Evolutionary conservation across 1,140 invertebrate genomes (phyloP), one percentile per base, ranked within the genome.

Genomic region (Mercenaria mercenaria): DNA sequence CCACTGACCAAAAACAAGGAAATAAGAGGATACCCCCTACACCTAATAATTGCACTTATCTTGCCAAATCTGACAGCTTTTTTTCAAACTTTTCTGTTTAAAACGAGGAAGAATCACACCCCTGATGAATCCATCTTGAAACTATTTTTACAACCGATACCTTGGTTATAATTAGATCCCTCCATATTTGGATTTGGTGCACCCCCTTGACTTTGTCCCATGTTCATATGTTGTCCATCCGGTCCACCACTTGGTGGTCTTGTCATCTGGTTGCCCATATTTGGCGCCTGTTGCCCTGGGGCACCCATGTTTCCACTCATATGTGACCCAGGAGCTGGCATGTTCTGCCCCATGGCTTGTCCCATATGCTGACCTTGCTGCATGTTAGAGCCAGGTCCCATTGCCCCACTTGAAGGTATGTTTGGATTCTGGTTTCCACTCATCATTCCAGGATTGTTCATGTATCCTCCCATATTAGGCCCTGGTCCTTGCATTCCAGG

Each of bases 101-200:
- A n/a, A n/a, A n/a, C n/a, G n/a, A n/a, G n/a, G n/a, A n/a, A n/a
- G n/a, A n/a, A n/a, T n/a, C n/a, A n/a, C n/a, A n/a, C n/a, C n/a
- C n/a, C n/a, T n/a, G n/a, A n/a, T n/a, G n/a, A n/a, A n/a, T n/a
- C n/a, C n/a, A n/a, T n/a, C n/a, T n/a, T n/a, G n/a, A n/a, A n/a
- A n/a, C n/a, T n/a, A n/a, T n/a, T n/a, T n/a, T n/a, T n/a, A n/a
- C n/a, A n/a, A n/a, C n/a, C n/a, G 43, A 47, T 29, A 77, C 84
- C 84, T 87, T 87, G 84, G 39, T 77, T 87, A 37, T 77, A 87
- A 34, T 83, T 91, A 39, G 79, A 52, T 6, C 82, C 90, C 76
- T 89, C 93, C 81, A 91, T 90, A 37, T 91, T 91, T 41, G 82
- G 72, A 23, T 69, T 47, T 3, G 43, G 37, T n/a, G 37, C 56